Evolutionary conservation across 1,140 invertebrate species (phyloP), one percentile per base, ranked within the genome.

Genomic region (Drosophila sturtevanti): DNA sequence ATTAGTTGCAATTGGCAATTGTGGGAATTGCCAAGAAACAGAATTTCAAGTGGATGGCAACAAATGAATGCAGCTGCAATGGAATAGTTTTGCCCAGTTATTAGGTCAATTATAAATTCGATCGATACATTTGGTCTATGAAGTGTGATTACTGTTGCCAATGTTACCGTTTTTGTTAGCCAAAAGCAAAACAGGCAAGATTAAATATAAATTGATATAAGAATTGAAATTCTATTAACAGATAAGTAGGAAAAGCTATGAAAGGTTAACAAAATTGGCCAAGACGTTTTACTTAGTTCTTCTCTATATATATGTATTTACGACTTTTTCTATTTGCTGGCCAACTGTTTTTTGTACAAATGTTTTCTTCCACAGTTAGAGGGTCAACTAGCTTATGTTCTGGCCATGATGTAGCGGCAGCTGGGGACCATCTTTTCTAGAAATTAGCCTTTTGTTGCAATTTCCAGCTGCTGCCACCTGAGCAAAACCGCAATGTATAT

Each of bases 1-100:
- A 86, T 86, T 86, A 86, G 82, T 55, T 76, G 68, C 82, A 86
- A 86, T 86, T 86, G 82, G 68, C 82, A 86, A 86, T 86, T 86
- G 82, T 82, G 70, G 56, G 63, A 72, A 77, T 86, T 72, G 72
- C 56, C 59, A 62, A 65, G 67, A 37, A 71, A 51, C 64, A 62
- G 67, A 37, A 71, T 41, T 61, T 58, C 62, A 69, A 74, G 60
- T 68, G 78, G 51, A 61, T 64, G 62, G n/a, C 56, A 63, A 41
- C 72, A 79, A 79, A 64, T 58, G 24, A 2, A 52, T 11, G 54
- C 54, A 56, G 62, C 75, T 77, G 73, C 67, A 54, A 66, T 77
- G 73, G 61, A 54, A 66, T 77, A 59, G 34, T 54, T 68, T 70
- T 10, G 31, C 27, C 16, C 37, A 37, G 31, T 31, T 44, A 37